Percentiles rank a stretch among this genome's conserved stretches.
phyloP scores from a whole-genome alignment of 2,797 vertebrate species.

The Stomatorhinus walkeri region DNA sequence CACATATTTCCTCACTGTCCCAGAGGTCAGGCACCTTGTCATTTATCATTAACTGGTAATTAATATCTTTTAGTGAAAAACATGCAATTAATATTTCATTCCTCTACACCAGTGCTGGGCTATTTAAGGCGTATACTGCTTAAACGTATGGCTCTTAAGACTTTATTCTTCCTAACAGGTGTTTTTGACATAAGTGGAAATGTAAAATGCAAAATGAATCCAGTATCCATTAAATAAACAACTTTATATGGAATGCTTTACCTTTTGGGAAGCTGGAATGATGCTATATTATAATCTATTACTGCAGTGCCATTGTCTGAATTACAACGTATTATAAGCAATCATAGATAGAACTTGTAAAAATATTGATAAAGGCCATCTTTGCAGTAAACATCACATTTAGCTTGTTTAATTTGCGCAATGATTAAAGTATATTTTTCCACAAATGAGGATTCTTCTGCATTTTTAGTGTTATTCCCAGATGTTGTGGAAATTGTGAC shows the following conservation, averaged over 20 bases:
- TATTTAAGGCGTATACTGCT: neutral
- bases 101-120: neutral
- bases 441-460: neutral
- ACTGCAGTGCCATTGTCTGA: neutral
- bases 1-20: neutral
- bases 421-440: neutral
- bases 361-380: neutral
- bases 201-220: neutral
- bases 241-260: neutral
- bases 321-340: neutral
- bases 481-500: neutral
- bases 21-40: neutral
- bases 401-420: neutral
- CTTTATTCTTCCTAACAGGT: neutral
- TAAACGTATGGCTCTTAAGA: neutral
- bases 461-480: neutral
- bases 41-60: neutral
- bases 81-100: neutral
- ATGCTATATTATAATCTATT: neutral
- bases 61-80: slow-evolving; percentile 1
- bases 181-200: neutral
- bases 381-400: neutral
- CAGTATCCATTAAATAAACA: slow-evolving; percentile 32
- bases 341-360: neutral
- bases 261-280: neutral